phyloP scores from a whole-genome alignment of 2,797 vertebrate species.

The Rhadinocentrus ornatus region DNA sequence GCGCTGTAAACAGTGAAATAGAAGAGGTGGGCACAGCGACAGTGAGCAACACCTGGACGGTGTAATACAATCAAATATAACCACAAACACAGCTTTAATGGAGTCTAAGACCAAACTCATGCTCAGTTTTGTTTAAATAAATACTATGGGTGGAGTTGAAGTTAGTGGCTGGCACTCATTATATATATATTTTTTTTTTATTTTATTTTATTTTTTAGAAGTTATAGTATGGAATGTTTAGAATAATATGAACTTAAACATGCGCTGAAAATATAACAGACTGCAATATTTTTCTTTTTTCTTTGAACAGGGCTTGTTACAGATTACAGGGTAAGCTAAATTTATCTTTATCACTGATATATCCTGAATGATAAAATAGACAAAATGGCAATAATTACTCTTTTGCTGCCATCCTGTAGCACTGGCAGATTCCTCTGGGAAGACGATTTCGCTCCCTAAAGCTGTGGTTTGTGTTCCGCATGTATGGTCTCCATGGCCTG shows the following conservation, averaged over 20 bases:
- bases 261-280: neutral
- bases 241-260: too few relatives aligned
- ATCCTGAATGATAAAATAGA: neutral
- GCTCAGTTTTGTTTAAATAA: constrained; percentile 1
- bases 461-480: constrained; percentile 96
- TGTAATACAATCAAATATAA: neutral
- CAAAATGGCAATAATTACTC: neutral
- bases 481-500: constrained; percentile 90
- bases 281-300: constrained; percentile 8
- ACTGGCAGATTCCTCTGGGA: constrained; percentile 97
- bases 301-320: constrained; percentile 70
- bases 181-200: too few relatives aligned
- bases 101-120: neutral
- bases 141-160: neutral
- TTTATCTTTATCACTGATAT: neutral
- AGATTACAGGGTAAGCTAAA: constrained; percentile 74
- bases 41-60: constrained; percentile 53
- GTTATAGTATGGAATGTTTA: too few relatives aligned
- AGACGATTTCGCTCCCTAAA: constrained; percentile 96
- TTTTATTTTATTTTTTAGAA: too few relatives aligned
- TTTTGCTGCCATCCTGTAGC: constrained; percentile 76
- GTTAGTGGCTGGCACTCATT: too few relatives aligned
- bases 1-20: constrained; percentile 37
- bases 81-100: neutral
- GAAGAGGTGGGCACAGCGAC: constrained; percentile 7